Conservation (phyloP, 2,888 invertebrate genomes). For the Mythimna loreyi region DNA sequence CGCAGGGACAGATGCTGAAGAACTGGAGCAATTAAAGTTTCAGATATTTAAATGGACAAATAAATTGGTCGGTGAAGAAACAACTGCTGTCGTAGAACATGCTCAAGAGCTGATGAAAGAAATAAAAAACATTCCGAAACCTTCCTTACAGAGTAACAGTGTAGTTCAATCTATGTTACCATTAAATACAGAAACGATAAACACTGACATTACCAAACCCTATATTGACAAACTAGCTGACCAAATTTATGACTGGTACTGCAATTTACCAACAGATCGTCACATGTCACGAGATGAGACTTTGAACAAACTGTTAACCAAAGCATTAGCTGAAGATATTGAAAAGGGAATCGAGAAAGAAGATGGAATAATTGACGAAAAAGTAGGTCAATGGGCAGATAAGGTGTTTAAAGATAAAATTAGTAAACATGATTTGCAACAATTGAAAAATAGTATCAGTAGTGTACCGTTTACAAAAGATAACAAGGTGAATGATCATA, state of each 20-base stretch:
- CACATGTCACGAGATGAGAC: slow-evolving; percentile 18
- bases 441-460: slow-evolving; percentile 45
- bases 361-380: slow-evolving; percentile 7
- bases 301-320: slow-evolving; percentile 29
- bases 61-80: slow-evolving; percentile 72
- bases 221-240: slow-evolving; percentile 20
- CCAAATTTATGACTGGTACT: slow-evolving; percentile 49
- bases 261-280: slow-evolving; percentile 31
- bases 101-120: slow-evolving; percentile 73
- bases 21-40: slow-evolving; percentile 80
- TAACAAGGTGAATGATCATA: slow-evolving; percentile 7
- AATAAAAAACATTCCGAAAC: slow-evolving; percentile 72
- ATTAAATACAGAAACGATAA: not conserved
- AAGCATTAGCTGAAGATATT: slow-evolving; percentile 45
- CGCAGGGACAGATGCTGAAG: slow-evolving; percentile 67
- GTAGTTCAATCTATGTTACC: not conserved
- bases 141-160: slow-evolving; percentile 29
- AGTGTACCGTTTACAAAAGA: slow-evolving; percentile 7
- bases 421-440: slow-evolving; percentile 1
- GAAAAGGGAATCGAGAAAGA: slow-evolving; percentile 15
- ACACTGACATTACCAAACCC: slow-evolving; percentile 4
- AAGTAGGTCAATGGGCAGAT: slow-evolving; percentile 38
- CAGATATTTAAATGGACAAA: slow-evolving; percentile 82
- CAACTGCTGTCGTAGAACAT: slow-evolving; percentile 66
- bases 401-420: slow-evolving; percentile 44